Base-by-base conservation (phyloP, 2,113 vertebrate species). In the Tichodroma muraria region DNA sequence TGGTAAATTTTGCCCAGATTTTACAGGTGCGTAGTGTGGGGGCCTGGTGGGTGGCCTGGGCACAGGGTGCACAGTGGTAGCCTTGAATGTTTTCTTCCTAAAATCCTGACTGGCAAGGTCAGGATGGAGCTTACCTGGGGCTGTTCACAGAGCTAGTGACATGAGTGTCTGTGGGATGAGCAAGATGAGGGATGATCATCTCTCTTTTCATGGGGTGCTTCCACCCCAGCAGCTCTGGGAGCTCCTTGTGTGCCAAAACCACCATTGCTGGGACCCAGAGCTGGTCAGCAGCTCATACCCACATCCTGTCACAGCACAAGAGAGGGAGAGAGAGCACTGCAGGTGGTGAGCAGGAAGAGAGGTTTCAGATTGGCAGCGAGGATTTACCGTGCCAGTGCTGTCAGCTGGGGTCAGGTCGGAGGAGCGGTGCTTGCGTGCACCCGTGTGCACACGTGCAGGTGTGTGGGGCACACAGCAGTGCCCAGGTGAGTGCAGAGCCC, bases 211-310 rank as follows among this genome's bases (percentile, higher is more conserved):
- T 4, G 9, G 9, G 6, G 2, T 2, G 2, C 44, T 76, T 68
- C 45, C 57, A 63, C 24, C 40, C 25, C 4, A 2, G 47, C 24
- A 24, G 42, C 33, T 70, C 44, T 3, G 5, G 25, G 52, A 68
- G 33, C 33, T 30, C 49, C 12, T 63, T 45, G 52, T 1, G 2
- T 8, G 35, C 52, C 28, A 15, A 61, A 69, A 19, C 15, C 11
- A 1, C 42, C 2, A 0, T 19, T 22, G 1, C 45, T 65, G 56
- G 31, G n/a, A 45, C 19, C 13, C 0, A 0, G 40, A 53, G 69
- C 40, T 38, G 20, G 16, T 52, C 53, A 54, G 69, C 45, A 52
- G 60, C 69, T 87, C 40, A 5, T 15, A 27, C 37, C 33, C 27
- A 10, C 49, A 13, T 33, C 45, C 18, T 33, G 8, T 6, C 6